These are phyloP conservation scores for Decapterus maruadsi DNA, from an alignment of 2,797 vertebrate species.

Conservation along the genomic window DNA sequence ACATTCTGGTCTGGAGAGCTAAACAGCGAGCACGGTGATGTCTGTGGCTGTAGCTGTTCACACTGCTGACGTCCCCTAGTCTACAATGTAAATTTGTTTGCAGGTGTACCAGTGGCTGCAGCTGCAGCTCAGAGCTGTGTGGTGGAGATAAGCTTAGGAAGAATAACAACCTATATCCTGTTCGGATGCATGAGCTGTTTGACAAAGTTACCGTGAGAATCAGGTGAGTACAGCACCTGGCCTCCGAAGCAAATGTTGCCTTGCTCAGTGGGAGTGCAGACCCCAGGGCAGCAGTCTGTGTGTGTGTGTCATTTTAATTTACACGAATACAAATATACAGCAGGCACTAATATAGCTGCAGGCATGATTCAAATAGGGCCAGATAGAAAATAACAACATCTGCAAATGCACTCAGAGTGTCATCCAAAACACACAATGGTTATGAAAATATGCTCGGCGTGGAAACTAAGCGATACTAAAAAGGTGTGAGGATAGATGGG, in stretches of 20 bases:
- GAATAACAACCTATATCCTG: constrained; percentile 35
- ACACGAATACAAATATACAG: constrained; percentile 19
- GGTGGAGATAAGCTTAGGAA: constrained; percentile 60
- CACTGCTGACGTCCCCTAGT: constrained; percentile 28
- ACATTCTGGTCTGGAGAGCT: background rate
- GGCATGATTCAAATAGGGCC: constrained; percentile 37
- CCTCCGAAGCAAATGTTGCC: constrained; percentile 34
- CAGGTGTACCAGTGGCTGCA: constrained; percentile 34
- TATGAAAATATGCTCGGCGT: constrained; percentile 29
- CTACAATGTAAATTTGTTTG: constrained; percentile 48
- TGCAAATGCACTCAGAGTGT: constrained; percentile 20
- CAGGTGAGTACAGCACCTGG: constrained; percentile 24
- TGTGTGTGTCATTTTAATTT: constrained; percentile 35
- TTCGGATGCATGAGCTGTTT: constrained; percentile 22
- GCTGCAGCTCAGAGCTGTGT: constrained; percentile 58
- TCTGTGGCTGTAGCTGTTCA: constrained; percentile 24
- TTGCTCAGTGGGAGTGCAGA: constrained; percentile 32
- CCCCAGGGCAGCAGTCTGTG: constrained; percentile 8
- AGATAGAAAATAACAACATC: constrained; percentile 1
- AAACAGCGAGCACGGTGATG: background rate
- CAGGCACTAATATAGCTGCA: constrained; percentile 13
- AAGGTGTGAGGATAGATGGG: constrained; percentile 8
- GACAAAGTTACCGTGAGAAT: constrained; percentile 27
- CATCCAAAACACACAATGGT: constrained; percentile 37
- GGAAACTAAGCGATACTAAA: background rate